Conservation (phyloP, 2,113 vertebrate species). For the Corydoras maculifer region DNA sequence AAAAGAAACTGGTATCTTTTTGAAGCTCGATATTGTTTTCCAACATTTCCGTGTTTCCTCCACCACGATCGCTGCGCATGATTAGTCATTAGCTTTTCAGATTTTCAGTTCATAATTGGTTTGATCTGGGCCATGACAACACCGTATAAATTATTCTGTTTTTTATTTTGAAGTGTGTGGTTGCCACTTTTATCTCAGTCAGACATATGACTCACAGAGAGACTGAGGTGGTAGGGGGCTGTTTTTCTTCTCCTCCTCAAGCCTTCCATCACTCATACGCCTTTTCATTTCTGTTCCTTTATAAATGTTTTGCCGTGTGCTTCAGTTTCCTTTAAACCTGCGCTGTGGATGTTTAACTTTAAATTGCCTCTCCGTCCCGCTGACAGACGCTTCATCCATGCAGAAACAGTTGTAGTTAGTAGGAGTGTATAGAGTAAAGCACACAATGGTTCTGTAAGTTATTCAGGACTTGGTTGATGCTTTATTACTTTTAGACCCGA, state of each 20-base stretch:
- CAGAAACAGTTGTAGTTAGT: no score
- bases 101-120: background rate
- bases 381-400: no score
- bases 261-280: background rate
- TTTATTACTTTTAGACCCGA: no score
- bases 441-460: no score
- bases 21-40: background rate
- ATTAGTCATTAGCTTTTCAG: constrained; percentile 31
- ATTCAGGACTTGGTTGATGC: no score
- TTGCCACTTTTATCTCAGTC: constrained; percentile 53
- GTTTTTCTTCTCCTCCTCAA: constrained; percentile 3
- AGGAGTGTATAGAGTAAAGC: no score
- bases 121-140: constrained; percentile 16
- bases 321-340: background rate
- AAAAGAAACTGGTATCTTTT: background rate
- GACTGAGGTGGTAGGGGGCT: background rate
- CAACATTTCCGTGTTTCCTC: background rate
- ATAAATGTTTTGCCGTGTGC: background rate
- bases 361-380: no score
- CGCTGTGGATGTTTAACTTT: no score
- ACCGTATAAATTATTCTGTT: constrained; percentile 52
- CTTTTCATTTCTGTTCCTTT: background rate
- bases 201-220: constrained; percentile 53
- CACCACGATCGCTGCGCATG: constrained; percentile 25
- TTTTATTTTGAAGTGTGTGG: constrained; percentile 40